Conservation (phyloP, 2,113 vertebrate genomes). For the Okapia johnstoni region DNA sequence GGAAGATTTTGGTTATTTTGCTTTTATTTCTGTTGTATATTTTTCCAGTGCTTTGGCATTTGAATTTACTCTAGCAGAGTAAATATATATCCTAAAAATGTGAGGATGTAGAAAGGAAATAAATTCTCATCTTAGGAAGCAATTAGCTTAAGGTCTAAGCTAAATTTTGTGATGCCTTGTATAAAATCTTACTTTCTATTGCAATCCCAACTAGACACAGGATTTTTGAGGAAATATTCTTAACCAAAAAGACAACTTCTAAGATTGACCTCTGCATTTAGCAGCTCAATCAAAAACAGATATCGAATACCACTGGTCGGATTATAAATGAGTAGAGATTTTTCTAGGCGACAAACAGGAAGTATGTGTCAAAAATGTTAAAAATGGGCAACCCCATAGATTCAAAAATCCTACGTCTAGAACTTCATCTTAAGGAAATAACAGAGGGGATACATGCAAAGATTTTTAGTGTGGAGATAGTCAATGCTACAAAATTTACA, state of each 20-base stretch:
- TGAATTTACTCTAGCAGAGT: not conserved
- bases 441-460: not conserved
- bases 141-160: constrained; percentile 16
- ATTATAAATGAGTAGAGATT: not conserved
- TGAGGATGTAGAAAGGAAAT: not conserved
- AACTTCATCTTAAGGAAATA: not conserved
- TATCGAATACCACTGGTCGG: not conserved
- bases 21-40: not conserved
- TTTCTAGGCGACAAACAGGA: not conserved
- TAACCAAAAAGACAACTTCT: not conserved
- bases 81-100: not conserved
- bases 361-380: not conserved
- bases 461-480: not conserved
- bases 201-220: not conserved
- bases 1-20: not conserved
- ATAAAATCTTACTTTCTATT: constrained; percentile 7
- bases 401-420: not conserved
- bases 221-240: not conserved
- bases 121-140: not conserved
- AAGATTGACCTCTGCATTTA: not conserved
- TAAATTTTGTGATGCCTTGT: not conserved
- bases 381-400: not conserved
- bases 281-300: not conserved
- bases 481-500: not conserved
- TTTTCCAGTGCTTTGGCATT: not conserved